Evolutionary conservation across 1,140 invertebrate species (phyloP), one percentile per base, ranked within the genome.

Genomic region (Aphaenogaster floridana): DNA sequence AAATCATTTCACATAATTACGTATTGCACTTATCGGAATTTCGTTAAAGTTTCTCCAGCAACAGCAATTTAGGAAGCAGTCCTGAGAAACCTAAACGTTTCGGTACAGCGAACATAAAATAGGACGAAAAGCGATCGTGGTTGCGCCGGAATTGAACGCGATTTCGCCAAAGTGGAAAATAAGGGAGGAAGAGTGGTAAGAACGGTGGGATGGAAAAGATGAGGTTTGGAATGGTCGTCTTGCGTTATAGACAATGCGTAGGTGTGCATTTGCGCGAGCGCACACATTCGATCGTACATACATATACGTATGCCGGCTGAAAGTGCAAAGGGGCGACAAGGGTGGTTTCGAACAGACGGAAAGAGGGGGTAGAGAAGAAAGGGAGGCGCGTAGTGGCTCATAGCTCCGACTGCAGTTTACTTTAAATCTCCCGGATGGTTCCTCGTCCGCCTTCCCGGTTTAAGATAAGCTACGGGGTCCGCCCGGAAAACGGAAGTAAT

Each of bases 351-450:
- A 76, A 39, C 80, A 61, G 52, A 77, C 59, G 66, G 52, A 63
- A 63, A 54, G 74, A 34, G 71, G 48, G 28, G 15, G 28, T 36
- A n/a, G 45, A 78, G 78, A 81, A 34, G 39, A 42, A 85, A 69
- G 74, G 84, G 11, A 28, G 15, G 74, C 52, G 63, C 74, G 45
- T 81, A 72, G 83, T 61, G 83, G 48, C 79, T 92, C 88, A 92
- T 92, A 91, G 66, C 66, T 83, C 86, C 85, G 80, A 66, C 54
- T 91, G 84, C 84, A 92, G 91, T 90, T 92, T 92, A 92, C 89
- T 92, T 92, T 92, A 92, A 92, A 92, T 92, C 91, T 92, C 71
- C 86, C 59, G 81, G 76, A 92, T 92, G 88, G 91, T 92, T 91
- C 48, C 91, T 91, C 89, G 91, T 91, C 86, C 89, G 88, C 91